Evolutionary conservation across 2,888 invertebrate species (phyloP), one percentile per base, ranked within the genome.

Genomic region (Chelonus formosanus): DNA sequence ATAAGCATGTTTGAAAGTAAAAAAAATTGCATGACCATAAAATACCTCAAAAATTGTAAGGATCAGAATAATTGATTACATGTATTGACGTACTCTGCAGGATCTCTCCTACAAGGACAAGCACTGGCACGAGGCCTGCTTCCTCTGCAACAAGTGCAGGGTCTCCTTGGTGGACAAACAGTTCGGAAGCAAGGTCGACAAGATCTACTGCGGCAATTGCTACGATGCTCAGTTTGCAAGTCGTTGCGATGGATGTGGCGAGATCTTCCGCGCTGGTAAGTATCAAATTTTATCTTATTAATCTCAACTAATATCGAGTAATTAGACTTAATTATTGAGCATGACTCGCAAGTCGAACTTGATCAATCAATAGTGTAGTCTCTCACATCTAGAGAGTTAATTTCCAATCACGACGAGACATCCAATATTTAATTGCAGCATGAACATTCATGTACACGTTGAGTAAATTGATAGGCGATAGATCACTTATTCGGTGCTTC

Each of bases 51-150:
- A 48, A 4, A 48, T 48, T 5, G 7, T 48, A 40, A 40, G 6
- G 5, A 40, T 6, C 5, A 40, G 6, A 40, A 5, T 40, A 6
- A 40, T 40, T 40, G 40, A 40, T 40, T 40, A 40, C 6, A 40
- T 40, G 40, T 40, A 40, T 40, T 40, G 40, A 40, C 40, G 40
- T 40, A 40, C 6, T 43, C 8, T 20, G 5, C 88, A 99, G 98
- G 99, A 99, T 88, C 90, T 99, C 87, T 98, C 98, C 76, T 99
- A 99, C 91, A 99, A 99, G 88, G 98, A 99, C 87, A 97, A 97
- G 89, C 99, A 99, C 87, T 99, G 99, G 99, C 99, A 99, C 86
- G 98, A 99, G 87, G 95, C 96, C 61, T 99, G 99, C 86, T 99
- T 99, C 92, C 90, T 98, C 80, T 99, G 99, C 90, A 93, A 92